These are phyloP conservation scores for Campylorhamphus procurvoides DNA, from an alignment of 2,113 vertebrate species.

Conservation along the genomic window DNA sequence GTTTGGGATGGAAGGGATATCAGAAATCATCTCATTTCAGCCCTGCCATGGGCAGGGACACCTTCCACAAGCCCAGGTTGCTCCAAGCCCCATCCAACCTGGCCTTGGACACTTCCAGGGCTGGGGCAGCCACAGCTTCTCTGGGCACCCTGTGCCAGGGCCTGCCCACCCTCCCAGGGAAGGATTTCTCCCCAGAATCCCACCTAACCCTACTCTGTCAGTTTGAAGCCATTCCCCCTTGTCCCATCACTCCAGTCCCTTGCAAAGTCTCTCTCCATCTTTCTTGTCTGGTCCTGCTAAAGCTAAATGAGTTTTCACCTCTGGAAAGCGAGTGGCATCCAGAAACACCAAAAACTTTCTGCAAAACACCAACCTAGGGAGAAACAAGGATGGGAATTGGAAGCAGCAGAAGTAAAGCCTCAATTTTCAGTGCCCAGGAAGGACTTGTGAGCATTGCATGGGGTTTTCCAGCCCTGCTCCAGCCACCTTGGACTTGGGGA, in stretches of 20 bases:
- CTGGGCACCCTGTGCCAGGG: neutral
- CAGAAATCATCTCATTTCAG: accelerated
- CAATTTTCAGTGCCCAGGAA: neutral
- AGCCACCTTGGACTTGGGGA: neutral
- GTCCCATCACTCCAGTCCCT: neutral
- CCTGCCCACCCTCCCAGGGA: neutral
- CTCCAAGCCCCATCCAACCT: accelerated
- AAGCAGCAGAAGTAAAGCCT: neutral
- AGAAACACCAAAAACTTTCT: neutral
- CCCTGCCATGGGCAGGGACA: neutral
- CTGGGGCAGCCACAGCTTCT: neutral
- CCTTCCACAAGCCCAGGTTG: accelerated
- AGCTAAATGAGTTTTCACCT: neutral
- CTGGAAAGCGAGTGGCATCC: accelerated
- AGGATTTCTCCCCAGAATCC: neutral
- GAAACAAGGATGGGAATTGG: neutral
- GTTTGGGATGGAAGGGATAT: neutral
- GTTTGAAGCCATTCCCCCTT: neutral
- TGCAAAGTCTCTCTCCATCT: neutral
- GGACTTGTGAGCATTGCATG: accelerated
- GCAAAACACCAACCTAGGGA: neutral
- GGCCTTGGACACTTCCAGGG: neutral
- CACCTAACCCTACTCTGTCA: neutral
- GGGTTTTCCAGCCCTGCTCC: neutral
- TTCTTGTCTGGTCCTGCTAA: neutral